Conservation (phyloP, 2,888 invertebrate genomes). For the Pandemis heparana region DNA sequence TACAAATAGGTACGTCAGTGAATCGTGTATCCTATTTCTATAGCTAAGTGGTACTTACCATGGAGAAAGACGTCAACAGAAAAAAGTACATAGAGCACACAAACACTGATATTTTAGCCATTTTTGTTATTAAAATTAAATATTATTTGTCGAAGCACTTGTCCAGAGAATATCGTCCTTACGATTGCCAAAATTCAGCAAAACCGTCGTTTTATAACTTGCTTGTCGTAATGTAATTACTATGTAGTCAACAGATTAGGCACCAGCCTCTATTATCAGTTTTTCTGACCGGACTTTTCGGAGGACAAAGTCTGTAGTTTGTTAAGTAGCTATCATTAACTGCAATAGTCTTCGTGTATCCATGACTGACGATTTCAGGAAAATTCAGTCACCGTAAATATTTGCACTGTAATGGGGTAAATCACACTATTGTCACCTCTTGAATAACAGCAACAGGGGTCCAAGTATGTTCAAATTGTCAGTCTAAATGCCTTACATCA, state of each 20-base stretch:
- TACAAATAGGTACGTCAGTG: too few species aligned
- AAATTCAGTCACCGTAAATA: neutral
- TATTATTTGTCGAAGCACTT: conserved; percentile 7
- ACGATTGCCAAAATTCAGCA: conserved; percentile 24
- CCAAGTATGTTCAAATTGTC: neutral
- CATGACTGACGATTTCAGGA: conserved; percentile 1
- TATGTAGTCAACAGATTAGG: conserved; percentile 19
- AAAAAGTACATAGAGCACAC: conserved; percentile 54
- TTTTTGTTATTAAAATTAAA: conserved; percentile 48
- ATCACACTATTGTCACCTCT: neutral
- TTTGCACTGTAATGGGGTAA: neutral
- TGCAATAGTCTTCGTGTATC: neutral
- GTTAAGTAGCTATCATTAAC: conserved; percentile 10
- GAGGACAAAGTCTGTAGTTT: conserved; percentile 23
- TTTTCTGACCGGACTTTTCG: conserved; percentile 2
- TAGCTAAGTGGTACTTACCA: conserved; percentile 24
- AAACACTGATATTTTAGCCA: conserved; percentile 55
- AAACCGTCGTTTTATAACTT: conserved; percentile 30
- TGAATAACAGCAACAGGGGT: neutral
- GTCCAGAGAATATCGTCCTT: conserved; percentile 10
- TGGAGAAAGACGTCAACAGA: conserved; percentile 54
- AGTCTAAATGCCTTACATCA: too few species aligned
- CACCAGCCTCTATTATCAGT: conserved; percentile 21
- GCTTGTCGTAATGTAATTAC: conserved; percentile 27
- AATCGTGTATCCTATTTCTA: too few species aligned